A percentile compares a stretch with the other conserved stretches of the same genome.
phyloP scores from a whole-genome alignment of 2,113 vertebrate genomes.

The Isurus oxyrinchus region DNA sequence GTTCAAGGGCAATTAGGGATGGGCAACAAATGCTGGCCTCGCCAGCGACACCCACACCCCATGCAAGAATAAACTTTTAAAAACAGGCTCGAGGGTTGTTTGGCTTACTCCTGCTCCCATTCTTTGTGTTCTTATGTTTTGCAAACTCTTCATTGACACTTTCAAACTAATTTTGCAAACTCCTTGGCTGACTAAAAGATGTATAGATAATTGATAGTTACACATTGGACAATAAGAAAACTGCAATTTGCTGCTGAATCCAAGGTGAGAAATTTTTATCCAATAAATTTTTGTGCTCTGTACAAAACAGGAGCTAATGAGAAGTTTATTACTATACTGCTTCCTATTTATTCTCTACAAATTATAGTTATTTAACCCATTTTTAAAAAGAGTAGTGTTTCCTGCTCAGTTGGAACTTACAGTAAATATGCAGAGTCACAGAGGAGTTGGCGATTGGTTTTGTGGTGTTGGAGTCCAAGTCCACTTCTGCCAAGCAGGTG shows the following conservation, averaged over 20 bases:
- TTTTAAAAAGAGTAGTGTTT: neutral
- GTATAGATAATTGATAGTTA: neutral
- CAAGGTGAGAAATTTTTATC: neutral
- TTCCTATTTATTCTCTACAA: neutral
- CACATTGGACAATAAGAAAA: neutral
- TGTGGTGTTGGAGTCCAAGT: neutral
- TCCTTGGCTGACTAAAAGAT: neutral
- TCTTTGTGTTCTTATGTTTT: neutral
- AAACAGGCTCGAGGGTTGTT: too few species aligned
- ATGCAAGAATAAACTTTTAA: neutral
- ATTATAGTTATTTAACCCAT: neutral
- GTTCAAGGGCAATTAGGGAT: too few species aligned
- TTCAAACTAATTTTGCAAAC: neutral
- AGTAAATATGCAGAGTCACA: neutral
- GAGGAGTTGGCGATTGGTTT: neutral
- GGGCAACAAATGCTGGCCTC: too few species aligned
- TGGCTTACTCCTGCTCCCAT: neutral
- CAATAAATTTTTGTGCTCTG: neutral
- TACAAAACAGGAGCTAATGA: neutral
- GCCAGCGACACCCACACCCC: too few species aligned
- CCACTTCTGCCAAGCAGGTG: constrained; percentile 17
- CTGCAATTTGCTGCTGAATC: neutral
- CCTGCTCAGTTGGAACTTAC: neutral
- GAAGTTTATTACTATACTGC: neutral
- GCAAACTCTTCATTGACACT: neutral